phyloP scores from a whole-genome alignment of 2,797 vertebrate species.

The Neopelma chrysocephalum region DNA sequence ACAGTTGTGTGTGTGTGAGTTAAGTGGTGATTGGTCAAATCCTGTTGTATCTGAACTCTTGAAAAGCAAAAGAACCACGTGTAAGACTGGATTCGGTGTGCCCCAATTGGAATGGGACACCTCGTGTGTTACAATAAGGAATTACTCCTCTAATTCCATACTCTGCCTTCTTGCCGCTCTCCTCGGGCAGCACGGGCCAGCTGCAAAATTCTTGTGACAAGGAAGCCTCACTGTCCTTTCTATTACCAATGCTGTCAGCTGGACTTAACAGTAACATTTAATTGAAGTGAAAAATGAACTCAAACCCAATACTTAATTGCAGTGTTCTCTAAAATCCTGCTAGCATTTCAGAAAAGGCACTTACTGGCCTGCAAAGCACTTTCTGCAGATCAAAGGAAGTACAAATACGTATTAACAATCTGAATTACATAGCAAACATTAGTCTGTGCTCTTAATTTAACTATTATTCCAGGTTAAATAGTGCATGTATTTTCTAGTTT shows the following conservation, averaged over 20 bases:
- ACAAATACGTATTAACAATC: neutral
- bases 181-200: neutral
- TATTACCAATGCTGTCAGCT: neutral
- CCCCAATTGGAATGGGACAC: rapidly evolving
- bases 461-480: neutral
- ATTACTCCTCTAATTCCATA: neutral
- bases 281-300: neutral
- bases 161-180: neutral
- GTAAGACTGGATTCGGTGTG: rapidly evolving
- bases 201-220: neutral
- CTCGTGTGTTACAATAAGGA: neutral
- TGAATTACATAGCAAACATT: neutral
- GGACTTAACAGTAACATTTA: neutral
- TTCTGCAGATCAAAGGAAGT: neutral
- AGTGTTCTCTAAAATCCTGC: neutral
- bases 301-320: neutral
- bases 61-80: rapidly evolving
- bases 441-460: neutral
- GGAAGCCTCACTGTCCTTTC: neutral
- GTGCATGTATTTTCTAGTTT: neutral
- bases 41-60: neutral
- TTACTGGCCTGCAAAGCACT: neutral
- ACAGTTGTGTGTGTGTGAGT: neutral
- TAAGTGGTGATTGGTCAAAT: neutral
- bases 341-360: neutral